Evolutionary conservation across 2,888 invertebrate genomes (phyloP), one percentile per base, ranked within the genome.

Genomic region (Aleiodes alternator): DNA sequence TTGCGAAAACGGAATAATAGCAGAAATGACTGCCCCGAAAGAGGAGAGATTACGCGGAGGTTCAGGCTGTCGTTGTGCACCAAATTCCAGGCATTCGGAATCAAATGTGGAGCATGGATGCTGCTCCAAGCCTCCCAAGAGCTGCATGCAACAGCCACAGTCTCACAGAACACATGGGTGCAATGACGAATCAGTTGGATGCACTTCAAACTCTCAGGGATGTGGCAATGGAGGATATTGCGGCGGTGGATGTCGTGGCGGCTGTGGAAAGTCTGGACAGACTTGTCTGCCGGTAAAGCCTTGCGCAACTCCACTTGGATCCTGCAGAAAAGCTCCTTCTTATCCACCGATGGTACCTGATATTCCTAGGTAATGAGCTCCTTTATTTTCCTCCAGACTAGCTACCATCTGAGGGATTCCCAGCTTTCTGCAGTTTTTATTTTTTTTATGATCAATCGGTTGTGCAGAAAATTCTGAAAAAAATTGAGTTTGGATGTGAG

Each of bases 171-270:
- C 11, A 2, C 29, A 50, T 4, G 72, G 9, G 69, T 68, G 38
- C 59, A 51, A 7, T 55, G 61, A 14, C 8, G 31, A 14, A 14
- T 61, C 34, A 34, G 9, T 23, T 7, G 23, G n/a, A 1, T 86
- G 86, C 75, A 78, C 71, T 9, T 75, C 76, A 9, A 80, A 81
- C 12, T 29, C 73, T 51, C 80, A 76, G 69, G 76, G 80, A 61
- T 87, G 86, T 68, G 84, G 85, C 6, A 81, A 82, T 12, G 84
- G 86, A 51, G 86, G 86, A 78, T 84, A 82, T 69, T 87, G 87
- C 76, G 85, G 86, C n/a, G 69, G 82, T 64, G 85, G 87, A 77
- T 86, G 86, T 75, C 82, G 84, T 16, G 85, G 86, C 57, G 82
- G 86, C 72, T 86, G 86, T 72, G 85, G 84, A 59, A 85, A 84